These are phyloP conservation scores for Neoniphon sammara DNA, from an alignment of 2,797 vertebrate species.

Conservation along the genomic window DNA sequence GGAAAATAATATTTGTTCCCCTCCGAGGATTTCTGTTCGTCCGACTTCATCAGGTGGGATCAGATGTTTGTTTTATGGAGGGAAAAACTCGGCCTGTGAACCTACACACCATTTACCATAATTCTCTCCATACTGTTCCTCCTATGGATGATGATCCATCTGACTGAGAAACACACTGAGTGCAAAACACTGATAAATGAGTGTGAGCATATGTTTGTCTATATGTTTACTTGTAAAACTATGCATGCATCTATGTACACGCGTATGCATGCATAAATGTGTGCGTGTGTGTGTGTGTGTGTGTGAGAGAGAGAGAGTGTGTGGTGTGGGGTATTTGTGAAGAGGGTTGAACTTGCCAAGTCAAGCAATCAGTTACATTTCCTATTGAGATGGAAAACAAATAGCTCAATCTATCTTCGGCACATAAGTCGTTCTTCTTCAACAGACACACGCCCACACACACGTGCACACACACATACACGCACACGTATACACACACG, in stretches of 20 bases:
- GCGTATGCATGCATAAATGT: not conserved
- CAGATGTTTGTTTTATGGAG: no score
- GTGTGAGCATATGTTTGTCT: not conserved
- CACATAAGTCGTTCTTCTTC: constrained; percentile 9
- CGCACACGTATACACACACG: not conserved
- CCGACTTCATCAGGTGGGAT: no score
- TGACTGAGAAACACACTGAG: not conserved
- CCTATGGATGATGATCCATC: no score
- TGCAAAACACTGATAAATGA: not conserved
- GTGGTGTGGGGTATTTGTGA: constrained; percentile 5
- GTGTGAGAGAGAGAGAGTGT: not conserved
- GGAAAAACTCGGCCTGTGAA: no score
- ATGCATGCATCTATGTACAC: not conserved
- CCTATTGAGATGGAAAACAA: constrained; percentile 41
- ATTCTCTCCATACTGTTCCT: no score
- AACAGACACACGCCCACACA: not conserved
- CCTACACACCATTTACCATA: no score
- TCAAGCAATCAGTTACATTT: constrained; percentile 43
- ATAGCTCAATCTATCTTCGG: constrained; percentile 41
- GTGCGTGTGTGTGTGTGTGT: constrained; percentile 4
- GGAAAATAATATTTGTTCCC: no score
- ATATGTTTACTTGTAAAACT: not conserved
- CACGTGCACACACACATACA: constrained; percentile 2
- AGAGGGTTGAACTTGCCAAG: constrained; percentile 17
- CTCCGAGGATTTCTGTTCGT: no score